phyloP scores from a whole-genome alignment of 2,888 invertebrate genomes.

The Ligdia adustata region DNA sequence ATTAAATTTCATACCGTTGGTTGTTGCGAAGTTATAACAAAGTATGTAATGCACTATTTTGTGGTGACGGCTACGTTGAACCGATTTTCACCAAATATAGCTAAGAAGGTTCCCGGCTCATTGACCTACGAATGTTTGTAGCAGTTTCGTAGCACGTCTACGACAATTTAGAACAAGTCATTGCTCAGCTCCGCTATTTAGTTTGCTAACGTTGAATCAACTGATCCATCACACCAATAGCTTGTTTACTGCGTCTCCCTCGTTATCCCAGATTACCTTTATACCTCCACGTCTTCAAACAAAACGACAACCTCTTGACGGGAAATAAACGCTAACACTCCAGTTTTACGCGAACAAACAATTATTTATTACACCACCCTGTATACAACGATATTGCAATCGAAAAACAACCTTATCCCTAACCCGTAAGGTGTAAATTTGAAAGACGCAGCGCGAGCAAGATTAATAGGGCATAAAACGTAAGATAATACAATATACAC shows the following conservation, averaged over 20 bases:
- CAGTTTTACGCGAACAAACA: slow-evolving; percentile 80
- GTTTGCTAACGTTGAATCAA: slow-evolving; percentile 25
- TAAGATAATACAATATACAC: slow-evolving; percentile 85
- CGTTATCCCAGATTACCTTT: slow-evolving; percentile 72
- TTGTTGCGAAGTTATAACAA: no score
- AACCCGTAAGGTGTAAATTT: slow-evolving; percentile 48
- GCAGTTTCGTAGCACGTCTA: slow-evolving; percentile 7
- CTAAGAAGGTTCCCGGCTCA: no score
- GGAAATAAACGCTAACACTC: slow-evolving; percentile 67
- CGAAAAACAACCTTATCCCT: slow-evolving; percentile 51
- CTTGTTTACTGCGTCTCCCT: slow-evolving; percentile 51
- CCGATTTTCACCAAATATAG: no score
- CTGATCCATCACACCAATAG: slow-evolving; percentile 32
- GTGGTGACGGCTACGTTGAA: no score
- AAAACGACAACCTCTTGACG: slow-evolving; percentile 60
- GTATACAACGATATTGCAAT: slow-evolving; percentile 40
- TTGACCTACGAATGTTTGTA: no score
- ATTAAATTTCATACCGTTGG: no score
- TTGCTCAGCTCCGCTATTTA: slow-evolving; percentile 4
- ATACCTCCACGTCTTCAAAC: slow-evolving; percentile 69
- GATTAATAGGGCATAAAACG: slow-evolving; percentile 84
- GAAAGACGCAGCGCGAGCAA: slow-evolving; percentile 55
- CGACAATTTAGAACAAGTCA: background rate
- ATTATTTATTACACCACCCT: slow-evolving; percentile 80
- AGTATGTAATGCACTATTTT: no score